Base-by-base conservation (phyloP, 2,797 vertebrate genomes). In the Lycodopsis pacificus region DNA sequence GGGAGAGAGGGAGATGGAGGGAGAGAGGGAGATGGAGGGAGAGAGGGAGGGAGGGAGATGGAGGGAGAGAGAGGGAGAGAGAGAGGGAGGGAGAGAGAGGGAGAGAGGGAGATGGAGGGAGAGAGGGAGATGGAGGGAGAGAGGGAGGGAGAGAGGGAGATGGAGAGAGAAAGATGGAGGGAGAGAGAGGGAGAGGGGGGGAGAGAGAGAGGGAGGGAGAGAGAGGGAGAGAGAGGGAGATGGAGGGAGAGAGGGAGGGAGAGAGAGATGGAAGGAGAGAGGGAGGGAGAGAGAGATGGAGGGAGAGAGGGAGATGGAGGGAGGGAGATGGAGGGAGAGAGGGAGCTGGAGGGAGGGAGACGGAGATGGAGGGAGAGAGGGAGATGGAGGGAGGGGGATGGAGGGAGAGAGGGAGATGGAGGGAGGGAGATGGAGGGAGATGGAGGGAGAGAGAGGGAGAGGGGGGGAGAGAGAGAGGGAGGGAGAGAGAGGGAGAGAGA, bases 161-260 rank as follows among this genome's bases (percentile, higher is more conserved):
- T 11, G 1, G 9, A 5, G 20, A n/a, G n/a, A n/a, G n/a, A n/a
- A n/a, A n/a, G n/a, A n/a, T n/a, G 65, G 32, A 32, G 32, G 7
- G 32, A 32, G 75, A 81, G 67, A 83, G 76, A 66, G 4, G 71
- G 65, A 44, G 12, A 17, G 42, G 0, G 38, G 4, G 38, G 1
- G 38, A 3, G 38, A 13, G 38, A 13, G 38, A 12, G 38, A 4
- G 38, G 13, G 38, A 12, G 38, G 4, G 36, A 1, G 36, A 38
- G 36, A 11, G 36, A 3, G 36, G 0, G 36, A 1, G 36, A 38
- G 36, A 1, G 36, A 38, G 36, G 1, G 36, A 9, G 36, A 9
- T 9, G 3, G 36, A 34, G 32, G 7, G 32, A 34, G 32, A 13
- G 49, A 54, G 53, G 7, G 51, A 53, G 30, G 5, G 42, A 40